Percentiles rank a stretch among this genome's conserved stretches.
Conservation (phyloP, 1,140 invertebrate genomes). For the Bombus sibiricus region DNA sequence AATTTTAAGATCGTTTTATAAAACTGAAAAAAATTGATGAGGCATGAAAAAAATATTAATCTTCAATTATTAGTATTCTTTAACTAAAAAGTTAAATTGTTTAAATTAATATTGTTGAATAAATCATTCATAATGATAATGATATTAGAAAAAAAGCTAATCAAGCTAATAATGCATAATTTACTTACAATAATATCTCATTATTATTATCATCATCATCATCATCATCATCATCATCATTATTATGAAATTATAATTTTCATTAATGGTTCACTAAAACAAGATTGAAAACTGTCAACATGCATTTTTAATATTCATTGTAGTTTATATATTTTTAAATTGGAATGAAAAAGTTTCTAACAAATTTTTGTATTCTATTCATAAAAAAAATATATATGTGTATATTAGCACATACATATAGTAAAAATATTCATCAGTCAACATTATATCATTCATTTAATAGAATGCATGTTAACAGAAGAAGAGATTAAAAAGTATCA, state of each 20-base stretch:
- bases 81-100: conserved; percentile 25
- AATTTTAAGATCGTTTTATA: conserved; percentile 26
- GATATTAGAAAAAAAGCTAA: conserved; percentile 48
- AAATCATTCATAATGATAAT: conserved; percentile 48
- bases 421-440: neutral
- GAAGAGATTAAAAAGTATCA: neutral
- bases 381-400: neutral
- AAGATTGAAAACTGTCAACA: conserved; percentile 43
- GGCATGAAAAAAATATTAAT: conserved; percentile 2
- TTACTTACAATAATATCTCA: conserved; percentile 27
- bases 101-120: conserved; percentile 43
- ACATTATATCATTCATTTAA: neutral
- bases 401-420: neutral
- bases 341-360: neutral
- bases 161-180: conserved; percentile 58
- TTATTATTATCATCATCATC: neutral
- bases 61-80: conserved; percentile 39
- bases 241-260: conserved; percentile 13
- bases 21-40: conserved; percentile 16
- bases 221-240: conserved; percentile 4
- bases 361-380: conserved; percentile 10
- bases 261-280: conserved; percentile 29
- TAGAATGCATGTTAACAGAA: conserved; percentile 25
- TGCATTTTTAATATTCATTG: conserved; percentile 32
- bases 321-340: neutral